A percentile compares a stretch with the other conserved stretches of the same genome.
These are phyloP conservation scores for Clavelina lepadiformis DNA, from an alignment of 23 tunicate species.

Conservation along the genomic window DNA sequence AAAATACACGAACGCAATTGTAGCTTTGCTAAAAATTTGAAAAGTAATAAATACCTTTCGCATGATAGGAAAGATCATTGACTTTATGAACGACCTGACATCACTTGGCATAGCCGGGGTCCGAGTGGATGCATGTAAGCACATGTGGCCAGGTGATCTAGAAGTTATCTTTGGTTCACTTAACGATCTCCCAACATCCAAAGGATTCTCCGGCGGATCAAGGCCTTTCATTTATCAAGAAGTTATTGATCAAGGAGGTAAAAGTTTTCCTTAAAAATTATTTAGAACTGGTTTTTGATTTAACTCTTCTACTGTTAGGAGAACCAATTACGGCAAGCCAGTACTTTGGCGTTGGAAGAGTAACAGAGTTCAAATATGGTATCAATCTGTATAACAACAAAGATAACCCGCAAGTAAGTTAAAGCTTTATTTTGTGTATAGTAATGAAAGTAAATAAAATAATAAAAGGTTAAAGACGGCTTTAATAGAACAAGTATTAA, in stretches of 20 bases:
- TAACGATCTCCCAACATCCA: slow-evolving; percentile 30
- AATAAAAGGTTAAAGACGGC: no score
- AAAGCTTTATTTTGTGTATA: neutral
- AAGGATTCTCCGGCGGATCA: slow-evolving; percentile 27
- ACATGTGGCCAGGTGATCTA: slow-evolving; percentile 99
- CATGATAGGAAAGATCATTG: slow-evolving; percentile 67
- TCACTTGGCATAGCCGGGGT: slow-evolving; percentile 86
- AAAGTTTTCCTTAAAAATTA: no score
- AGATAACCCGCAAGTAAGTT: slow-evolving; percentile 40
- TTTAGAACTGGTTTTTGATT: no score
- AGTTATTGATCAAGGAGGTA: slow-evolving; percentile 99
- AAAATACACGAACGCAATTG: no score
- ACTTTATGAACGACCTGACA: slow-evolving; percentile 68
- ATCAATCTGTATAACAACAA: slow-evolving; percentile 68
- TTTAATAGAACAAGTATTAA: neutral
- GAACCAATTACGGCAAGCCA: slow-evolving; percentile 92
- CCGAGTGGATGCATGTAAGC: slow-evolving; percentile 98
- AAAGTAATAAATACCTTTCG: no score
- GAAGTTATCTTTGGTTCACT: slow-evolving; percentile 57
- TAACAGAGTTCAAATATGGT: slow-evolving; percentile 97
- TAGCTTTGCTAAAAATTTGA: no score
- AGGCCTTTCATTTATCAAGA: slow-evolving; percentile 81
- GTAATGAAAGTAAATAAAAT: neutral
- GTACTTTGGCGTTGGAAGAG: slow-evolving; percentile 65
- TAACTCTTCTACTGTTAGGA: slow-evolving; percentile 35